Conservation (phyloP, 2,113 vertebrate genomes). For the Platycercus adscitus region DNA sequence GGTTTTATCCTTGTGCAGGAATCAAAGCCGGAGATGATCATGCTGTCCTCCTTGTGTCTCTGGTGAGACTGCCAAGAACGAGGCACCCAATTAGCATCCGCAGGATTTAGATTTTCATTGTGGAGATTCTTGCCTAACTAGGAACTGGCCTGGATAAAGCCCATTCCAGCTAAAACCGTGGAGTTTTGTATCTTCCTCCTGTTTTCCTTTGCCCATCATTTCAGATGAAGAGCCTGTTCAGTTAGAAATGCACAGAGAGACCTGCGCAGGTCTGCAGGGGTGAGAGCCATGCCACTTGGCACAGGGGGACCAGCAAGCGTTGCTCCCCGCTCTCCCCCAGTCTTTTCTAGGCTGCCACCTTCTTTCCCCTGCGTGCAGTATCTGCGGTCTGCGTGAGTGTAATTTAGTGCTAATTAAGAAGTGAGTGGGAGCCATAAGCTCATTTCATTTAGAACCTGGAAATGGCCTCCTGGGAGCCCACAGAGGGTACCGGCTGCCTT, state of each 20-base stretch:
- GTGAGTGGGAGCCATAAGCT: slow-evolving; percentile 59
- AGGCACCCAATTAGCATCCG: not conserved
- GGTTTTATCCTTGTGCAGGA: not conserved
- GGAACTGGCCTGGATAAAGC: not conserved
- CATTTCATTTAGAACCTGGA: slow-evolving; percentile 62
- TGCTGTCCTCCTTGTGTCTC: not conserved
- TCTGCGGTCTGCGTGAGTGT: slow-evolving; percentile 35
- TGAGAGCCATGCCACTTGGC: not conserved
- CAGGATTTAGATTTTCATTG: not conserved
- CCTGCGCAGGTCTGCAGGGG: not conserved
- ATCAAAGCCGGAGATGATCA: not conserved
- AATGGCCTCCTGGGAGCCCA: slow-evolving; percentile 29
- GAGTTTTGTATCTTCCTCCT: not conserved
- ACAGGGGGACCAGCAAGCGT: not conserved
- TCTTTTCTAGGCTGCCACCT: not conserved
- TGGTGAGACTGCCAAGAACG: not conserved
- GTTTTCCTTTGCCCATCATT: not conserved
- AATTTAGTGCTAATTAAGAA: slow-evolving; percentile 64
- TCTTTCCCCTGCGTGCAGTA: slow-evolving; percentile 17
- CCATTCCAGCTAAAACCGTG: not conserved
- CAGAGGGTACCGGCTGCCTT: slow-evolving; percentile 12
- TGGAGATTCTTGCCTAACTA: not conserved
- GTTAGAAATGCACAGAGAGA: not conserved
- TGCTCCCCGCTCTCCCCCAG: not conserved
- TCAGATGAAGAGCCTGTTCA: not conserved